Base-by-base conservation (phyloP, 2,113 vertebrate genomes). In the Guaruba guarouba region DNA sequence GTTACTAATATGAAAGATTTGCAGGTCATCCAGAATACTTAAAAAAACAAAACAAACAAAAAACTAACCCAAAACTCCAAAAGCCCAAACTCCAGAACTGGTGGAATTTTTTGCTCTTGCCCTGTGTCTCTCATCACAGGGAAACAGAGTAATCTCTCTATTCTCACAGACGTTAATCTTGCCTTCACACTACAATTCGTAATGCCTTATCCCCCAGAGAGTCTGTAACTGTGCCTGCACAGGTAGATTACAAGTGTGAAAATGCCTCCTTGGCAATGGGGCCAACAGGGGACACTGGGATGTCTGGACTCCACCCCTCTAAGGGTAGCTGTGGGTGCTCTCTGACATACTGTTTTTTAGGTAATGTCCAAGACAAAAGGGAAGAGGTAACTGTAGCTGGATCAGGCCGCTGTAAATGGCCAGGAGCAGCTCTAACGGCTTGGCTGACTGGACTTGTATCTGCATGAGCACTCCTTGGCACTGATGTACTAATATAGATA, bases 221-320 rank as follows among this genome's bases (percentile, higher is more conserved):
- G 27, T 52, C 80, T 90, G 41, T 82, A 24, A 31, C 37, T 62
- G 5, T 61, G 55, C 14, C 22, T 63, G 46, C 3, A 3, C 43
- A n/a, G 19, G 18, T 44, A 44, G 61, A 23, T 29, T 66, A 2
- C 20, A 82, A 39, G 2, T 25, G 46, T 43, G 4, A 28, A 87
- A 59, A 57, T 8, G 11, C 31, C 1, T 33, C 28, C 31, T 67
- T 86, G 63, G 25, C n/a, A 86, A 55, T 24, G 6, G 29, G 15
- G 6, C 25, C 35, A 49, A 28, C 12, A 37, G 35, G n/a, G 35
- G 17, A 18, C 16, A 22, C 59, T 39, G 52, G 25, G 27, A 8
- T 24, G 25, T 17, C 54, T 80, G 75, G 82, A 57, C 12, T 75
- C 6, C 22, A 6, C 1, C 2, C 4, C 2, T 4, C 1, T 3